These are phyloP conservation scores for Drosophila conformis DNA, from an alignment of 2,888 invertebrate genomes.

Conservation along the genomic window DNA sequence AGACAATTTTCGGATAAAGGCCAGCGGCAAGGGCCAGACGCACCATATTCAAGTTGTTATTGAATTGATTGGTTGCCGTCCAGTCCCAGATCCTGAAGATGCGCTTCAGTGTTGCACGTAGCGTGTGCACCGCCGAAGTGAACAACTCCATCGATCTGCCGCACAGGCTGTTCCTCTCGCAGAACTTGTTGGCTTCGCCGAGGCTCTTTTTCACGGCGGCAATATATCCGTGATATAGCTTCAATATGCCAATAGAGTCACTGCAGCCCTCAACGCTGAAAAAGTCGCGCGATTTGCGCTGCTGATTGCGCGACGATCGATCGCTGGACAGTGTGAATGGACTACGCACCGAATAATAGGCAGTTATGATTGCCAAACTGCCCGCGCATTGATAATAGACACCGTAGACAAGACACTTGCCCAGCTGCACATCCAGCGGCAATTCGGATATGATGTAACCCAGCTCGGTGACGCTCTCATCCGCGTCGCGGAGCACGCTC, in stretches of 20 bases:
- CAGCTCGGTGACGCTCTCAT: conserved; percentile 93
- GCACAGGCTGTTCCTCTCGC: conserved; percentile 68
- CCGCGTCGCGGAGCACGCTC: conserved; percentile 90
- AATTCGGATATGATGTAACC: conserved; percentile 96
- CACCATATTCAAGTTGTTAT: conserved; percentile 91
- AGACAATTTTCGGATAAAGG: conserved; percentile 94
- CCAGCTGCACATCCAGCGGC: conserved; percentile 95
- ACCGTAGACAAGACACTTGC: conserved; percentile 95
- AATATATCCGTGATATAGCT: conserved; percentile 92
- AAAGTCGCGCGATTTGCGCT: conserved; percentile 88
- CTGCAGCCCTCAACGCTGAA: conserved; percentile 92
- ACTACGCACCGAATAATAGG: conserved; percentile 91
- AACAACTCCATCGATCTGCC: conserved; percentile 95
- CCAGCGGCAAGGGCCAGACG: conserved; percentile 96
- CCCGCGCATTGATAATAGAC: conserved; percentile 96
- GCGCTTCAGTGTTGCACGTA: conserved; percentile 91
- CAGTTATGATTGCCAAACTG: conserved; percentile 95
- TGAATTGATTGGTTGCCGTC: conserved; percentile 29
- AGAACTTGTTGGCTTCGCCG: conserved; percentile 52
- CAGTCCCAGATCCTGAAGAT: conserved; percentile 86
- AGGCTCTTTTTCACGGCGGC: conserved; percentile 85
- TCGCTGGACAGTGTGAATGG: conserved; percentile 91
- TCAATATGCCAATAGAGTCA: conserved; percentile 94
- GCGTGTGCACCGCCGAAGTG: conserved; percentile 92
- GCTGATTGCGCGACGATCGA: conserved; percentile 86